phyloP scores from a whole-genome alignment of 64 coral and sea anemone species.

The Porites australiensis region DNA sequence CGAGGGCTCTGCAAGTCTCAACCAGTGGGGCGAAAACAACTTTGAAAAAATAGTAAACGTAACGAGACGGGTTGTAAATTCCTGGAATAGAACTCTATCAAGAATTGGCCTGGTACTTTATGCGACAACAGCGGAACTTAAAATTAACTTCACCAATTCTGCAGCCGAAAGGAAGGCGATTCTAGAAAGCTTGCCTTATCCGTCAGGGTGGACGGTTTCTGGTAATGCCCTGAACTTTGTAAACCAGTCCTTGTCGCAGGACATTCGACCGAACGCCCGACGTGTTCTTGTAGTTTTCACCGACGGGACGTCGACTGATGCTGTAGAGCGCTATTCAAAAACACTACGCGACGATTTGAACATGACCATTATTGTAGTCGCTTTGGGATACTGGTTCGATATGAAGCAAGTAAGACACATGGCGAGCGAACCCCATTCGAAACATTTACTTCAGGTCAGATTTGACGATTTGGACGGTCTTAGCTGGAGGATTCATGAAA shows the following conservation, averaged over 20 bases:
- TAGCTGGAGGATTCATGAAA: not conserved
- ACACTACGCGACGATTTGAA: not conserved
- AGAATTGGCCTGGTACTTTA: no score
- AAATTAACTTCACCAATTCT: no score
- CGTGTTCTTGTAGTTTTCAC: conserved; percentile 9
- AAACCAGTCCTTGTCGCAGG: not conserved
- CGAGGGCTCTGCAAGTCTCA: not conserved
- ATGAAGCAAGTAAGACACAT: not conserved
- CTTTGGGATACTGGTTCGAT: not conserved
- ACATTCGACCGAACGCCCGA: not conserved
- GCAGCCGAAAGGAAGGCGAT: no score
- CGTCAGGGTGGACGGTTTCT: no score
- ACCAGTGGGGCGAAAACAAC: not conserved
- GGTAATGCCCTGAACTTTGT: no score
- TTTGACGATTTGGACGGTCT: not conserved
- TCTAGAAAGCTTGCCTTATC: no score
- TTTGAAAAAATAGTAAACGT: not conserved
- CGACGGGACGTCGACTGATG: not conserved
- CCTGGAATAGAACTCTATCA: no score
- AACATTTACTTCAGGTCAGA: not conserved
- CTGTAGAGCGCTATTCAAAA: not conserved
- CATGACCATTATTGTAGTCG: not conserved
- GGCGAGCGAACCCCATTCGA: not conserved
- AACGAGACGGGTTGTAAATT: no score
- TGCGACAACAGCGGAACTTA: no score